Evolutionary conservation across 2,113 vertebrate genomes (phyloP).

Genomic region (Xiphophorus couchianus): DNA sequence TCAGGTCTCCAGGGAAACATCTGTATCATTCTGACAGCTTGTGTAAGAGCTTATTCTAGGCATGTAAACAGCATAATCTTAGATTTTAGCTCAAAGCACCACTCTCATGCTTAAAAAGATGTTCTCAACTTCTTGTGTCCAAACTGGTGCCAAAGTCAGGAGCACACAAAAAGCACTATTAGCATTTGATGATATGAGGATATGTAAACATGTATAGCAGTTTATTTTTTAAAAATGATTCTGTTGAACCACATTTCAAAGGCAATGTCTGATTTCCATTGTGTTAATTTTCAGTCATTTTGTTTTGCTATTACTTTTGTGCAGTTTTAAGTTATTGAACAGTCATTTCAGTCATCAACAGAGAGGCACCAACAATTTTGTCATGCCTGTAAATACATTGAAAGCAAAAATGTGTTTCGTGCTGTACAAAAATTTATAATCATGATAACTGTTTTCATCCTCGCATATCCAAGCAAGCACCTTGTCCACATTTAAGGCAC

Average conservation of each 20-base stretch:
- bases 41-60: background rate
- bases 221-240: too few species aligned
- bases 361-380: too few species aligned
- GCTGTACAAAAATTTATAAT: too few species aligned
- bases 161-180: background rate
- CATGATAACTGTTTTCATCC: background rate
- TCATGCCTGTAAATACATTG: too few species aligned
- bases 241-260: too few species aligned
- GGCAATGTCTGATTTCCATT: too few species aligned
- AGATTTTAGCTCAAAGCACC: background rate
- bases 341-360: too few species aligned
- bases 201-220: too few species aligned
- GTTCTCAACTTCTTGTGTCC: background rate
- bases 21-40: background rate
- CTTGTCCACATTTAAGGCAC: background rate
- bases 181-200: background rate
- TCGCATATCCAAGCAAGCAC: background rate
- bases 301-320: too few species aligned
- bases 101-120: background rate
- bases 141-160: background rate
- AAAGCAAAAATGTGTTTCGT: too few species aligned
- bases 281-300: too few species aligned
- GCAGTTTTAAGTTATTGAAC: too few species aligned
- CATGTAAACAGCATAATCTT: background rate
- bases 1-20: background rate